Base-by-base conservation (phyloP, 2,888 invertebrate genomes). In the Resseliella maxima region DNA sequence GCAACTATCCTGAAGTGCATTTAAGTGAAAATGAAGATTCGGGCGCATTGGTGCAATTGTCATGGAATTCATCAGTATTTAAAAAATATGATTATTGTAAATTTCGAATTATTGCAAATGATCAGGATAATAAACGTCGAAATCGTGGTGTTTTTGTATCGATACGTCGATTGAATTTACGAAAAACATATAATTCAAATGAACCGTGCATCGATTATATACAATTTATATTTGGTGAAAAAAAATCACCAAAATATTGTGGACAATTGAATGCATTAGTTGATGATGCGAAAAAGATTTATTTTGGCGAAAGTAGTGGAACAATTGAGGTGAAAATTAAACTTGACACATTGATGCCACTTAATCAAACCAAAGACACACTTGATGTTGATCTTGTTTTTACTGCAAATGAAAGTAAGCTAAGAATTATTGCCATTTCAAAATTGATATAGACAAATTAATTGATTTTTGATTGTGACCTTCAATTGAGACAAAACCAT, bases 311-410 rank as follows among this genome's bases (percentile, higher is more conserved):
- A 27, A 35, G 45, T 21, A 46, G 85, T 27, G 46, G 85, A 18
- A 31, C 35, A 6, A 64, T 87, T n/a, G 12, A 36, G 8, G 38
- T 87, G 2, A 36, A n/a, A 6, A 31, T 87, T 2, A 35, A 50
- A 38, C 36, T 87, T 0, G 86, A 86, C 24, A 85, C 46, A 35
- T 36, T 45, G 18, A 38, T 41, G n/a, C 50, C 54, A 21, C 10
- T 85, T 6, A 31, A 36, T 6, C 10, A 85, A 6, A 89, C 90
- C 31, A 87, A 87, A 0, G 89, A 90, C 41, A 90, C 90, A 0
- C 87, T 91, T 8, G 90, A 91, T 86, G 85, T 91, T 87, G 89
- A 89, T 31, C 90, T 91, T 89, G 90, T 90, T 0, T 86, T 90
- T 35, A 91, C 91, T 0, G 89, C 90, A 2, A 35, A 85, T 36